These are phyloP conservation scores for Ichneumoninae sp. DNA, from an alignment of 2,888 invertebrate species.

Conservation along the genomic window DNA sequence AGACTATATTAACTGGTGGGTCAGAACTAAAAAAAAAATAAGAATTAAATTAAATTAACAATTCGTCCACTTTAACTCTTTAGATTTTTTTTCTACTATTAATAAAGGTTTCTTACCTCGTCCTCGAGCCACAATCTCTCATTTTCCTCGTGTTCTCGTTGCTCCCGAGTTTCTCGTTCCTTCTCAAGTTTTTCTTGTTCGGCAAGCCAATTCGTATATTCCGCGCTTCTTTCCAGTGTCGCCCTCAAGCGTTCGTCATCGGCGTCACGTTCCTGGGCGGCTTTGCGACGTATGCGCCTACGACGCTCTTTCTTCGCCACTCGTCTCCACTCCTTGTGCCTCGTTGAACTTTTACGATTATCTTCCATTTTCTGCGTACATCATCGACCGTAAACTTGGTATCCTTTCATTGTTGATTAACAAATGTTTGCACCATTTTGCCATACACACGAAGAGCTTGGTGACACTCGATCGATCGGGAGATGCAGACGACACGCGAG, in stretches of 20 bases:
- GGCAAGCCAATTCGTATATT: constrained; percentile 85
- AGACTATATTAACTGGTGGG: neutral
- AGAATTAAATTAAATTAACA: neutral
- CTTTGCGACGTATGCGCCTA: constrained; percentile 87
- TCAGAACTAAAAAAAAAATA: neutral
- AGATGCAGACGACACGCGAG: constrained; percentile 65
- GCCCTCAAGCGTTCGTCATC: constrained; percentile 86
- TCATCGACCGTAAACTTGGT: constrained; percentile 8
- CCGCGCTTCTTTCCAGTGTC: constrained; percentile 76
- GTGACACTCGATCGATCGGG: constrained; percentile 31
- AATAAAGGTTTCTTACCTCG: constrained; percentile 84
- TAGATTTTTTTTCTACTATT: neutral
- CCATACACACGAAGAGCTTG: neutral
- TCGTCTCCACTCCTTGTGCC: constrained; percentile 90
- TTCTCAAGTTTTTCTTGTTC: constrained; percentile 86
- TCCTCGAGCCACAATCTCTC: constrained; percentile 89
- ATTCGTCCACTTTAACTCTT: neutral
- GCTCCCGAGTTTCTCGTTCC: constrained; percentile 86
- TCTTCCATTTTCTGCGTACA: constrained; percentile 49
- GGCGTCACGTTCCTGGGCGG: constrained; percentile 87
- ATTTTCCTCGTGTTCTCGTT: constrained; percentile 85
- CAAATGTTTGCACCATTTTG: neutral
- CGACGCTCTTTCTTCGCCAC: constrained; percentile 90
- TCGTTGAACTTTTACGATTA: constrained; percentile 75
- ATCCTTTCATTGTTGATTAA: neutral